Evolutionary conservation across 2,113 vertebrate genomes (phyloP).

Genomic region (Propithecus coquereli): DNA sequence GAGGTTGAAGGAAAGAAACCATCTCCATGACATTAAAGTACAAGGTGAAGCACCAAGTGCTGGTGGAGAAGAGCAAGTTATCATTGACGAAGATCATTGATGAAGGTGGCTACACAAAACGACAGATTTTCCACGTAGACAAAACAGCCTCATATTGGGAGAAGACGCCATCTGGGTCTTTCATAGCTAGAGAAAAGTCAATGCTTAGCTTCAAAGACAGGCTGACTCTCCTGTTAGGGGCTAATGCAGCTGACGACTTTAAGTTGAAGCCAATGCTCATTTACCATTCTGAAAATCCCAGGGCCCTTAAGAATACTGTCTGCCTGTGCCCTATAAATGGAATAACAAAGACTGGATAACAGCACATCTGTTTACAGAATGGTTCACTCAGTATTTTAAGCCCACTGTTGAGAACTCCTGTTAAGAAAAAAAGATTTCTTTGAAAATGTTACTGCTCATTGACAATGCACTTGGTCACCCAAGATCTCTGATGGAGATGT

Average conservation of each 20-base stretch:
- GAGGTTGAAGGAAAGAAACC: neutral
- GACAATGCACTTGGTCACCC: neutral
- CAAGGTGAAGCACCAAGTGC: neutral
- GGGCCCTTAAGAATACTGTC: neutral
- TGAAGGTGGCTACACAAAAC: neutral
- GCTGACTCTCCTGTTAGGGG: neutral
- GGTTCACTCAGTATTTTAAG: neutral
- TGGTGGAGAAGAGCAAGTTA: neutral
- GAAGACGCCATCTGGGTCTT: neutral
- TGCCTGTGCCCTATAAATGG: neutral
- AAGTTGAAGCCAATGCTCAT: neutral
- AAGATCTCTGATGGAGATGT: neutral
- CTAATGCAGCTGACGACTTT: neutral
- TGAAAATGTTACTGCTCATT: neutral
- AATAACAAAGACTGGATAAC: neutral
- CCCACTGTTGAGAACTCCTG: neutral
- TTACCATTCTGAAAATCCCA: neutral
- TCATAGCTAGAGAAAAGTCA: neutral
- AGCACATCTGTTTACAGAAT: neutral
- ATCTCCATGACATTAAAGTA: neutral
- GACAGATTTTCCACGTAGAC: too few relatives aligned
- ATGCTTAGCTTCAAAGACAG: neutral
- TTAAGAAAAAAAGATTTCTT: neutral
- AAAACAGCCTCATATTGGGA: neutral
- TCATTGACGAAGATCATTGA: neutral